A percentile compares a stretch with the other conserved stretches of the same genome.
Evolutionary conservation across 2,888 invertebrate species (phyloP).

Genomic region (Neocrepidodera transversa): DNA sequence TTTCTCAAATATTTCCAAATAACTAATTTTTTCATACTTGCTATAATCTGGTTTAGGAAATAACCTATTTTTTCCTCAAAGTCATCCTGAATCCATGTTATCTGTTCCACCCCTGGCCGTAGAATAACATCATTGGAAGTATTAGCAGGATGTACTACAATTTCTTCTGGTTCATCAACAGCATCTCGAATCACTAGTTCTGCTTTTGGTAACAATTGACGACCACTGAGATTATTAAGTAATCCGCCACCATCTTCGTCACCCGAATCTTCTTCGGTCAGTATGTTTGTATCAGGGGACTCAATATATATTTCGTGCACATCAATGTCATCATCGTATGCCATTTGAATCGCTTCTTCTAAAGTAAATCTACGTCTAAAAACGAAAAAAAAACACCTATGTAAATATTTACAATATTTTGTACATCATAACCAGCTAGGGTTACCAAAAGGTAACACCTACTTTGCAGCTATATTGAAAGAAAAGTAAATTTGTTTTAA

Average conservation of each 20-base stretch:
- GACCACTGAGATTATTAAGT: constrained; percentile 1
- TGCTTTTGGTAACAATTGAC: constrained; percentile 7
- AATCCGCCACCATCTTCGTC: constrained; percentile 6
- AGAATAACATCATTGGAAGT: constrained; percentile 1
- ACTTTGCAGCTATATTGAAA: not conserved
- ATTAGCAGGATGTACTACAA: not conserved
- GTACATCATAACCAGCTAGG: not conserved
- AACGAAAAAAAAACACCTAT: not conserved
- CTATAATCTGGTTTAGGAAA: constrained; percentile 24
- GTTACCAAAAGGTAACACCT: too few species aligned
- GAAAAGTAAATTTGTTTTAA: not conserved
- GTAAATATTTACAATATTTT: constrained; percentile 5
- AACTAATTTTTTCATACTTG: too few species aligned
- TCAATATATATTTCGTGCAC: constrained; percentile 6
- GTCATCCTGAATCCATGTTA: too few species aligned
- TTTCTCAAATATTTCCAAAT: constrained; percentile 15
- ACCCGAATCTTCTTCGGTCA: constrained; percentile 1
- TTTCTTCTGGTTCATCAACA: not conserved
- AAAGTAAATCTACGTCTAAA: too few species aligned
- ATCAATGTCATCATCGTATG: constrained; percentile 9
- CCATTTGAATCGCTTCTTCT: constrained; percentile 1
- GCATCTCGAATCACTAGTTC: too few species aligned
- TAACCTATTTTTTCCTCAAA: constrained; percentile 5
- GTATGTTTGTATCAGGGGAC: constrained; percentile 1
- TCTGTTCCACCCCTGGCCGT: constrained; percentile 11